Conservation (phyloP, 2,113 vertebrate genomes). For the Caloenas nicobarica region DNA sequence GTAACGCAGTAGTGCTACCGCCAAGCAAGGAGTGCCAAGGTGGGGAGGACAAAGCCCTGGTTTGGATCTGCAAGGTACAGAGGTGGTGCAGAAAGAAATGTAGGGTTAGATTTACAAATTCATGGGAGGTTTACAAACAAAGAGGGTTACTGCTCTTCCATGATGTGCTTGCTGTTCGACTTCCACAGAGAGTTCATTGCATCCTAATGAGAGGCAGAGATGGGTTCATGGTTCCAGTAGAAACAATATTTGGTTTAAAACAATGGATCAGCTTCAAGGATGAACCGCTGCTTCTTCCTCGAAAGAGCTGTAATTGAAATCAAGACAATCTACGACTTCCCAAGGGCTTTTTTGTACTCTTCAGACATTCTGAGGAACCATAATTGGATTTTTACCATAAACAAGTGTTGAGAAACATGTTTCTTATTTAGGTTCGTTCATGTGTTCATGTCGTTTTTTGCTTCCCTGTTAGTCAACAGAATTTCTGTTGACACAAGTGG, state of each 20-base stretch:
- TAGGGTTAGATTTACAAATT: not conserved
- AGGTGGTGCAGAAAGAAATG: not conserved
- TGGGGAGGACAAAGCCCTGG: not conserved
- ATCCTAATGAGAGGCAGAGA: not conserved
- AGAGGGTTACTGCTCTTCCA: not conserved
- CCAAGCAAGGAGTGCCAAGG: not conserved
- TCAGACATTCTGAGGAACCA: not conserved
- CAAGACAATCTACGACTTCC: not conserved
- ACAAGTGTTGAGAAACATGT: not conserved
- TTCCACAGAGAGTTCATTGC: not conserved
- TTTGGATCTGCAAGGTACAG: not conserved
- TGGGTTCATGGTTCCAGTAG: not conserved
- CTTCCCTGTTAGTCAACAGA: not conserved
- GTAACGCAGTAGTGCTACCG: not conserved
- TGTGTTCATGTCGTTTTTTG: not conserved
- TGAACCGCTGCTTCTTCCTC: not conserved
- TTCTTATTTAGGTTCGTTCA: slow-evolving; percentile 32
- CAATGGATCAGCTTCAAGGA: not conserved
- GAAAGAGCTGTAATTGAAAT: not conserved
- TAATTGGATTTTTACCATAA: slow-evolving; percentile 20
- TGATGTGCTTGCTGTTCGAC: not conserved
- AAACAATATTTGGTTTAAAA: not conserved
- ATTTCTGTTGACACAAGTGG: not conserved
- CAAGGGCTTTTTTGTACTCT: not conserved
- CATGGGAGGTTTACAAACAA: not conserved